Evolutionary conservation across 2,888 invertebrate species (phyloP).

Genomic region (Catonia carolina): DNA sequence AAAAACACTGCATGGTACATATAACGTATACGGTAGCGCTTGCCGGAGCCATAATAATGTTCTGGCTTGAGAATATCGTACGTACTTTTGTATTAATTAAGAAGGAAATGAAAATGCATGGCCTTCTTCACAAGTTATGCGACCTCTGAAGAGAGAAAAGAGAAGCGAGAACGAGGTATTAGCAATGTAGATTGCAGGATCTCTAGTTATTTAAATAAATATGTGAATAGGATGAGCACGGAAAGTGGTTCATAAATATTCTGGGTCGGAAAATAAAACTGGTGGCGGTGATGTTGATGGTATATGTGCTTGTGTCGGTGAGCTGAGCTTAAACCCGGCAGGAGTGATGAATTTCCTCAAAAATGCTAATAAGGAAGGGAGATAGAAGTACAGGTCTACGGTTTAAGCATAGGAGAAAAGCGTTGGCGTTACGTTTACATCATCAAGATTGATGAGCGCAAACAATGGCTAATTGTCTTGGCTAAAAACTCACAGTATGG

Average conservation of each 20-base stretch:
- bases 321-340: constrained; percentile 5
- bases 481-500: constrained; percentile 27
- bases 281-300: not conserved
- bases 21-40: no score
- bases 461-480: constrained; percentile 32
- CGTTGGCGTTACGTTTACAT: constrained; percentile 16
- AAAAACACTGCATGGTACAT: no score
- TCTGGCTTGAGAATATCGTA: no score
- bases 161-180: not conserved
- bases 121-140: not conserved
- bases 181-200: constrained; percentile 9
- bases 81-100: not conserved
- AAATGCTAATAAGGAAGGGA: constrained; percentile 13
- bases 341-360: constrained; percentile 11
- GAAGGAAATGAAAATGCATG: constrained; percentile 13
- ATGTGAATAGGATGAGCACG: constrained; percentile 11
- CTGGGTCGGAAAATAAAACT: constrained; percentile 4
- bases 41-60: no score
- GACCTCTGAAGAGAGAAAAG: no score
- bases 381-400: not conserved
- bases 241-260: constrained; percentile 11
- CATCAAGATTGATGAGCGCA: constrained; percentile 30
- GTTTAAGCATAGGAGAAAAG: no score
- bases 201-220: constrained; percentile 9
- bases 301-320: not conserved